Conservation (phyloP, 2,888 invertebrate species). For the Cheilosia scutellata region DNA sequence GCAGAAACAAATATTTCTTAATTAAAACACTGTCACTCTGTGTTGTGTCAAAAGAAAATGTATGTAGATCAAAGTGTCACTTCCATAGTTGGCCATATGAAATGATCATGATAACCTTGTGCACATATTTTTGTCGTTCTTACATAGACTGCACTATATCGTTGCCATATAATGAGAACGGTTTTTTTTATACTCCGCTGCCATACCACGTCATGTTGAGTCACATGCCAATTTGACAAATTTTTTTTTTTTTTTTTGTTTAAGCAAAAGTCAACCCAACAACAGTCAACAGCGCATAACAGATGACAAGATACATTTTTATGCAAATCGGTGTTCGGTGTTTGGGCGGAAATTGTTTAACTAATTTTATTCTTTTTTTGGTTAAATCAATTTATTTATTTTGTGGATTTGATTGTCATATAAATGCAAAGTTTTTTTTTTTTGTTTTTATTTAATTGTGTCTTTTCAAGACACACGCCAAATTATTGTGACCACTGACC, state of each 20-base stretch:
- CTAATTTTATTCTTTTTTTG: slow-evolving; percentile 32
- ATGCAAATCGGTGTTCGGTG: slow-evolving; percentile 43
- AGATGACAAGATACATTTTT: slow-evolving; percentile 25
- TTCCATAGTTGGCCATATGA: slow-evolving; percentile 7
- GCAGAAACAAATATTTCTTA: neutral
- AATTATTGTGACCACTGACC: neutral
- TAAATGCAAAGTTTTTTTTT: slow-evolving; percentile 13
- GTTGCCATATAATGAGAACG: neutral
- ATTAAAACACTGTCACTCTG: neutral
- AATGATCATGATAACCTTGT: slow-evolving; percentile 38
- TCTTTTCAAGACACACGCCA: slow-evolving; percentile 44
- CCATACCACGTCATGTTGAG: slow-evolving; percentile 32
- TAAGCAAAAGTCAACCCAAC: neutral
- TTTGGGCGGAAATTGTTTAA: slow-evolving; percentile 57
- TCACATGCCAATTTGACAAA: slow-evolving; percentile 51
- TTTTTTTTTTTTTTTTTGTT: slow-evolving; percentile 30
- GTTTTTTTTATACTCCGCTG: slow-evolving; percentile 2
- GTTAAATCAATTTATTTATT: slow-evolving; percentile 13
- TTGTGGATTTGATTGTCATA: slow-evolving; percentile 36
- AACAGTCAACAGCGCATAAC: neutral
- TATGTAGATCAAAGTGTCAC: slow-evolving; percentile 26
- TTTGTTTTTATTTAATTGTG: neutral
- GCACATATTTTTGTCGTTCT: neutral
- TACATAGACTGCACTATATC: slow-evolving; percentile 30
- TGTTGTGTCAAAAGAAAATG: slow-evolving; percentile 17